Percentiles rank a stretch among this genome's conserved stretches.
phyloP scores from a whole-genome alignment of 2,888 invertebrate genomes.

The Caenorhabditis zanzibari region DNA sequence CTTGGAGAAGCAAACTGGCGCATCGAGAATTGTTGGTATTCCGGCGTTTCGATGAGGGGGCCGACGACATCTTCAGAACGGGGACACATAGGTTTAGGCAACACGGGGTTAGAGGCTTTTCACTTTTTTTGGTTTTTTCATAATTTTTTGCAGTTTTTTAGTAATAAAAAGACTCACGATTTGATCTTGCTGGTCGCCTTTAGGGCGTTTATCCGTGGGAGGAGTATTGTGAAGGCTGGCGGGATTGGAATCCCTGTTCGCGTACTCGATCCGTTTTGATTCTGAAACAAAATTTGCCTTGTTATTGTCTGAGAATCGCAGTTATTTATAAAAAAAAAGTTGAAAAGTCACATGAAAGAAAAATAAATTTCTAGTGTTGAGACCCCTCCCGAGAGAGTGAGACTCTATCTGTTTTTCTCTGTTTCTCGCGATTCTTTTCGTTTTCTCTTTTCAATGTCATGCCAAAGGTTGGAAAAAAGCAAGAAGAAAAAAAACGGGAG shows the following conservation, averaged over 20 bases:
- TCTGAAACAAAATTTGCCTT: constrained; percentile 3
- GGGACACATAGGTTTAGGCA: constrained; percentile 35
- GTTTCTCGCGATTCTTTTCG: constrained; percentile 17
- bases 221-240: constrained; percentile 23
- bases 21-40: constrained; percentile 32
- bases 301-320: background rate
- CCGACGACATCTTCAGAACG: constrained; percentile 42
- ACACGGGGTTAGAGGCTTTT: constrained; percentile 37
- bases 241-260: constrained; percentile 27
- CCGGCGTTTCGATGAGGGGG: constrained; percentile 28
- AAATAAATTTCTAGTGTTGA: constrained; percentile 26
- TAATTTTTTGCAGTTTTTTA: background rate
- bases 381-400: constrained; percentile 2
- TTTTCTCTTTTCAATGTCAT: constrained; percentile 34
- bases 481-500: constrained; percentile 18
- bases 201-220: constrained; percentile 18
- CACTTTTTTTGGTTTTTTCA: background rate
- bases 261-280: constrained; percentile 9
- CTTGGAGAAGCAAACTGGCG: constrained; percentile 13
- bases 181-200: constrained; percentile 44
- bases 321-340: constrained; percentile 17
- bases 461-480: constrained; percentile 31
- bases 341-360: constrained; percentile 25
- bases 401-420: constrained; percentile 28
- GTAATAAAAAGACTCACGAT: constrained; percentile 10